Conservation (phyloP, 2,113 vertebrate species). For the Cryptotis parvus region DNA sequence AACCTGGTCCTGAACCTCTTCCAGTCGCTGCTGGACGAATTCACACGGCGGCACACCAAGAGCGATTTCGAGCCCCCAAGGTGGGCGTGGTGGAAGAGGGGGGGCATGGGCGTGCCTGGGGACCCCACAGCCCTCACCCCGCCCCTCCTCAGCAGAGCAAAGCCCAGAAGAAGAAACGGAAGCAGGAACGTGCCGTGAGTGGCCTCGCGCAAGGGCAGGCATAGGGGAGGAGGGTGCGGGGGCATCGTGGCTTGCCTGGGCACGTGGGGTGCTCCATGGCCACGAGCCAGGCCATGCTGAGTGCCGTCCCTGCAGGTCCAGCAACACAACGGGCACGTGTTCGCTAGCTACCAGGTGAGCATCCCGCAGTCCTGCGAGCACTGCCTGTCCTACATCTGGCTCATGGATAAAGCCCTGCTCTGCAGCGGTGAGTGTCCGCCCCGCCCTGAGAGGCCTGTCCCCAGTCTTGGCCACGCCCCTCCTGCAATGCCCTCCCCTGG, state of each 20-base stretch:
- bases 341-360: conserved; percentile 95
- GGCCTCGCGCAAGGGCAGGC: background rate
- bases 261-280: no score
- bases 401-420: conserved; percentile 97
- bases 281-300: background rate
- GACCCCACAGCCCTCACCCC: no score
- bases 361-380: conserved; percentile 98
- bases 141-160: conserved; percentile 90
- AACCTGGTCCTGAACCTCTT: conserved; percentile 97
- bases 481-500: background rate
- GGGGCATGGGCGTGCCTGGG: no score
- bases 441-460: no score
- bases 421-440: conserved; percentile 93
- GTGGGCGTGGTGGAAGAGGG: background rate
- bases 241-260: no score
- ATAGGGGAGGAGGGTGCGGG: fast-evolving
- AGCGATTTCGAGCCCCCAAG: conserved; percentile 91
- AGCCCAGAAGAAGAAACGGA: conserved; percentile 95
- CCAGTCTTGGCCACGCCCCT: no score
- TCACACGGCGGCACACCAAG: conserved; percentile 94
- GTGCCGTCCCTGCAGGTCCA: conserved; percentile 86
- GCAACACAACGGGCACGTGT: conserved; percentile 93
- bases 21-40: conserved; percentile 97
- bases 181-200: conserved; percentile 95
- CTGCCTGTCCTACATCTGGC: conserved; percentile 97